Conservation (phyloP, 2,113 vertebrate genomes). For the Parus major region DNA sequence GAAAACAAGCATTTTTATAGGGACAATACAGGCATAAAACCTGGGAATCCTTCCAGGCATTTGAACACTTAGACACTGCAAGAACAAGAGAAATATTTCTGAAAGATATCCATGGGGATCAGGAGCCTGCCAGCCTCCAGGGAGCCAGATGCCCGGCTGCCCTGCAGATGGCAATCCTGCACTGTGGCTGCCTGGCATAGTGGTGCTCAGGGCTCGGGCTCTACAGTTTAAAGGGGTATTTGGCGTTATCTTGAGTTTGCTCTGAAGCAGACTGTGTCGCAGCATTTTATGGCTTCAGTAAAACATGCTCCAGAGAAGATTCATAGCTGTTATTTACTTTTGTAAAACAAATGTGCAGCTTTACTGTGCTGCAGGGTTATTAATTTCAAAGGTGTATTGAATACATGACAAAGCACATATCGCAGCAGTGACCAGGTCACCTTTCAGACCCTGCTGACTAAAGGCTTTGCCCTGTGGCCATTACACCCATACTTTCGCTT, state of each 20-base stretch:
- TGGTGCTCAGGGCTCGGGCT: not conserved
- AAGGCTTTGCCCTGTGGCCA: not conserved
- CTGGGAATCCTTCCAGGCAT: not conserved
- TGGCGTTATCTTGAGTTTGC: not conserved
- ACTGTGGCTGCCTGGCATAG: not conserved
- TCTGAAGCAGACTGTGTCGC: not conserved
- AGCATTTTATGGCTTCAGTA: not conserved
- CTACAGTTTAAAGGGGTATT: not conserved
- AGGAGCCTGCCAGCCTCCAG: not conserved
- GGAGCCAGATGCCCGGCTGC: not conserved
- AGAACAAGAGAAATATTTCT: not conserved
- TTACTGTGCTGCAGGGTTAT: not conserved
- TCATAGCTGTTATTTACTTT: not conserved
- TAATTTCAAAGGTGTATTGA: not conserved
- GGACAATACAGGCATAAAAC: not conserved
- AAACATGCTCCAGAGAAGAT: not conserved
- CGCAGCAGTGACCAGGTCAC: not conserved
- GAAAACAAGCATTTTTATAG: not conserved
- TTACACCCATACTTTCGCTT: not conserved
- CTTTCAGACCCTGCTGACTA: not conserved
- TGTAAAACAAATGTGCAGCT: not conserved
- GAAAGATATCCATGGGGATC: accelerated
- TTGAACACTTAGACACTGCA: not conserved
- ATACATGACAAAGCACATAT: not conserved
- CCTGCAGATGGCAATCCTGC: constrained; percentile 42